phyloP scores from a whole-genome alignment of 35 echinoderm and acorn worm genomes.

The Heliocidaris tuberculata region DNA sequence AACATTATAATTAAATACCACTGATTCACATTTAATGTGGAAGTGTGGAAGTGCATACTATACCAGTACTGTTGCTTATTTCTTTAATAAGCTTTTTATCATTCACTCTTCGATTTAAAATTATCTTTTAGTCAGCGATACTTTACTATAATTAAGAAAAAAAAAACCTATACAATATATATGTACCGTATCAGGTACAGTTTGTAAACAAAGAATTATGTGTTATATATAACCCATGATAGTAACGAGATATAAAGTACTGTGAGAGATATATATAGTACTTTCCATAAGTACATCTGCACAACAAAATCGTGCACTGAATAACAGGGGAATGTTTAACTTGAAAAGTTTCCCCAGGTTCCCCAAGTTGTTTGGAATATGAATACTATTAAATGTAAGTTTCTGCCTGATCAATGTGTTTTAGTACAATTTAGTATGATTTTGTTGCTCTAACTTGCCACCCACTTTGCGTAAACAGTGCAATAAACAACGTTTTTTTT shows the following conservation, averaged over 20 bases:
- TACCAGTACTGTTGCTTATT: conserved; percentile 16
- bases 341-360: not conserved
- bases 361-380: not conserved
- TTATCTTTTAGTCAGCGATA: not conserved
- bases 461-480: not conserved
- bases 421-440: not conserved
- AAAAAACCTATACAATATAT: not conserved
- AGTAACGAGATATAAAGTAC: not conserved
- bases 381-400: not conserved
- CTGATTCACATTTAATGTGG: conserved; percentile 15
- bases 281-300: not conserved
- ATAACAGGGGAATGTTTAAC: not conserved
- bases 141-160: not conserved
- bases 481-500: not conserved
- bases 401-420: not conserved
- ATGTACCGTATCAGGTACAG: not conserved
- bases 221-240: not conserved
- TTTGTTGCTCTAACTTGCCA: not conserved
- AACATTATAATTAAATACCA: conserved; percentile 6
- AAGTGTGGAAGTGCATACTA: conserved; percentile 26
- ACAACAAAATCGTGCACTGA: not conserved
- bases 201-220: not conserved
- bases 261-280: not conserved
- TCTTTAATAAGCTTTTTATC: not conserved
- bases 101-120: not conserved